Evolutionary conservation across 2,888 invertebrate genomes (phyloP), one percentile per base, ranked within the genome.

Genomic region (Mellilla xanthometata): DNA sequence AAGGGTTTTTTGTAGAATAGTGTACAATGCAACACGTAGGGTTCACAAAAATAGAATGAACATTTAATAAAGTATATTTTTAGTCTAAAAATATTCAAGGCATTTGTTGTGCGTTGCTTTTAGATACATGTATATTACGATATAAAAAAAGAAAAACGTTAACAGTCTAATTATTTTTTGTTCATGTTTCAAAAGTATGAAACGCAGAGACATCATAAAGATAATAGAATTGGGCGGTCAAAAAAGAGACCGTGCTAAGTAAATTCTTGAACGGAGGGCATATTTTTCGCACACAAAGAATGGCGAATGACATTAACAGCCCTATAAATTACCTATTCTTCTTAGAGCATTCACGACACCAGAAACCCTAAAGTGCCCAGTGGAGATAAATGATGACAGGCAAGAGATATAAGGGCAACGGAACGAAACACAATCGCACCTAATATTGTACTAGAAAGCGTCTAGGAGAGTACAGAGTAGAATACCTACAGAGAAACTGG

Each of bases 361-460:
- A 48, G 52, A 52, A 50, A 54, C 57, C 57, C 51, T 50, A 51
- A 57, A 57, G 57, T 57, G 51, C 57, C 57, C 52, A 41, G 35
- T 39, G 44, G 45, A 52, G 54, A 57, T 57, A 57, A 51, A 57
- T 47, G 49, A 49, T 32, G 57, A 52, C 52, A 47, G 47, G 29
- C 43, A 39, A 19, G 35, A 51, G 57, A 57, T 54, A 57, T 57
- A 52, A 49, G 51, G 52, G 52, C 52, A 26, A 27, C 15, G 42
- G 55, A 48, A 53, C 56, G 51, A 51, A 53, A 56, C 53, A 56
- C 53, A 53, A 56, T 56, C 49, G 56, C 50, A 55, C 56, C 60
- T 63, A 57, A 65, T 64, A 68, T 68, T 56, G 63, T 57, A 62
- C 60, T 57, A 51, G 52, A 13, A 10, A 19, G 24, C 8, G 7